phyloP scores from a whole-genome alignment of 2,797 vertebrate genomes.

The Hypotaenidia philippensis region DNA sequence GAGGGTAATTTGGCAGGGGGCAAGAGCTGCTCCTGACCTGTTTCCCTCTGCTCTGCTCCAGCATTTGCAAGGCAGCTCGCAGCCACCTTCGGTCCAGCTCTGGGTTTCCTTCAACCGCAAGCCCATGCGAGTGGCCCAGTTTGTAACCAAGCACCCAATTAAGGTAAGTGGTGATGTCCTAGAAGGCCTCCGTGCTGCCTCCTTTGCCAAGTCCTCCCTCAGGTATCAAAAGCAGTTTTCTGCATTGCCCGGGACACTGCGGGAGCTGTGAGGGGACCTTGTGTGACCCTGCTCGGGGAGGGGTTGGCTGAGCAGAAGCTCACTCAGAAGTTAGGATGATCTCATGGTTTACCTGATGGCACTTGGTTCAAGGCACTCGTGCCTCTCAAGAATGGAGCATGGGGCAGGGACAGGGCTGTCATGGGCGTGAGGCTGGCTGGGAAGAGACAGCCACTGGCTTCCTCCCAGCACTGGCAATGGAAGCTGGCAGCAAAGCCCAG shows the following conservation, averaged over 20 bases:
- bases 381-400: neutral
- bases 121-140: conserved; percentile 94
- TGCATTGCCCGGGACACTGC: neutral
- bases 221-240: neutral
- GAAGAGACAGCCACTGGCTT: neutral
- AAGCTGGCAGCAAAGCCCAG: neutral
- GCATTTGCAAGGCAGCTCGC: conserved; percentile 84
- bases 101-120: conserved; percentile 98
- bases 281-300: neutral
- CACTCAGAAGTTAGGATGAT: neutral
- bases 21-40: neutral
- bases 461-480: neutral
- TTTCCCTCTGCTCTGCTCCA: conserved; percentile 63
- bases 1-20: rapidly evolving
- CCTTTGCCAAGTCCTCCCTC: neutral
- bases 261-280: neutral
- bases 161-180: conserved; percentile 83
- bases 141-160: conserved; percentile 95
- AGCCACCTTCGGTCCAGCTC: conserved; percentile 89
- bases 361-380: rapidly evolving
- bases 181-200: neutral
- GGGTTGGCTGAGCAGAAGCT: neutral
- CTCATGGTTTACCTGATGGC: neutral
- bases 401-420: neutral
- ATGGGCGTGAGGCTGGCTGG: neutral